A percentile compares a stretch with the other conserved stretches of the same genome.
phyloP scores from a whole-genome alignment of 2,888 invertebrate genomes.

The Brachycybe producta region DNA sequence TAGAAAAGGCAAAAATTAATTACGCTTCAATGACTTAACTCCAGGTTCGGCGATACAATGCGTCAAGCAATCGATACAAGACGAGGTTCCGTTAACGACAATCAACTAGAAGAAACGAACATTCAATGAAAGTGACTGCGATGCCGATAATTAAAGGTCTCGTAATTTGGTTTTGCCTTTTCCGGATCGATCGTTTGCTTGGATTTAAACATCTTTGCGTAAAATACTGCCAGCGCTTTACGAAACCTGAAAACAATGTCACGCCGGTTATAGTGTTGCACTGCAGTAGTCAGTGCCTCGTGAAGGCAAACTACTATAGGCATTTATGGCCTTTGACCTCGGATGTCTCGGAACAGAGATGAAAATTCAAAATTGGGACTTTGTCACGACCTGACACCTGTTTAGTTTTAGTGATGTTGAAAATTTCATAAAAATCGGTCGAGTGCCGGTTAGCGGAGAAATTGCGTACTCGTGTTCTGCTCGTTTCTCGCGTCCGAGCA shows the following conservation, averaged over 20 bases:
- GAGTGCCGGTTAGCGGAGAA: too few relatives aligned
- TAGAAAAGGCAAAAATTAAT: background rate
- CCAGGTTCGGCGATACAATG: background rate
- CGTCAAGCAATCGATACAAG: background rate
- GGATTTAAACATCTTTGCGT: background rate
- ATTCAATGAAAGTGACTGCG: background rate
- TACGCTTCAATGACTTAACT: background rate
- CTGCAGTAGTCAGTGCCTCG: too few relatives aligned
- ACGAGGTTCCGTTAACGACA: background rate
- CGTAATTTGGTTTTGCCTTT: background rate
- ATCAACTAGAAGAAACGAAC: background rate
- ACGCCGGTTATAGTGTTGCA: too few relatives aligned
- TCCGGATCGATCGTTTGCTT: background rate
- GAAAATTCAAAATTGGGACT: too few relatives aligned
- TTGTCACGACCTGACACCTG: too few relatives aligned
- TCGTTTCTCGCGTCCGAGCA: too few relatives aligned
- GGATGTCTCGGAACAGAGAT: too few relatives aligned
- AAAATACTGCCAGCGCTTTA: background rate
- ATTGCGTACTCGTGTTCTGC: too few relatives aligned
- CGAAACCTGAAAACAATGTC: background rate
- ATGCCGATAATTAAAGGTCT: background rate
- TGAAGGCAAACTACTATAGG: too few relatives aligned
- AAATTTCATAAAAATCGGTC: too few relatives aligned
- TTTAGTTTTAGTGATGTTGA: too few relatives aligned
- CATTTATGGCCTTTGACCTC: too few relatives aligned